Evolutionary conservation across 2,888 invertebrate genomes (phyloP).

Genomic region (Cheilosia urbana): DNA sequence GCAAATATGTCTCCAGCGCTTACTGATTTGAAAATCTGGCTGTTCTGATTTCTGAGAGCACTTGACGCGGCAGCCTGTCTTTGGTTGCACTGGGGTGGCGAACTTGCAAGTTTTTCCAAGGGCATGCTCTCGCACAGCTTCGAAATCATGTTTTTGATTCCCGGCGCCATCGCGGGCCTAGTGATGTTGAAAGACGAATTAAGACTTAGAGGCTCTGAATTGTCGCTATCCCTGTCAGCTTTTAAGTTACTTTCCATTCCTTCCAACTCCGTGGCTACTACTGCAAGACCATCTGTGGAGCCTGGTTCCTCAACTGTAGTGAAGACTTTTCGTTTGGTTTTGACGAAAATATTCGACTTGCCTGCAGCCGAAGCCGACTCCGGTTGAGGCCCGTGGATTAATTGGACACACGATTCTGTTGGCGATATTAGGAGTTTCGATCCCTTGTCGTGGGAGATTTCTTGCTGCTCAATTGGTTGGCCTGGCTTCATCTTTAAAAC

Average conservation of each 20-base stretch:
- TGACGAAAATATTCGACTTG: slow-evolving; percentile 89
- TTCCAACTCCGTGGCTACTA: slow-evolving; percentile 79
- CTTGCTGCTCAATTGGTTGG: slow-evolving; percentile 80
- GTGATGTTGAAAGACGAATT: slow-evolving; percentile 81
- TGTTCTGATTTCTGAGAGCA: not conserved
- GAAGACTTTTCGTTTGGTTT: slow-evolving; percentile 92
- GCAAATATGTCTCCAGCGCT: slow-evolving; percentile 84
- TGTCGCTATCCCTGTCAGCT: not conserved
- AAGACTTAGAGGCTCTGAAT: slow-evolving; percentile 79
- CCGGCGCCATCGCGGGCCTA: slow-evolving; percentile 84
- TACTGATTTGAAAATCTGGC: slow-evolving; percentile 87
- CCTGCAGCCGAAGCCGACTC: slow-evolving; percentile 65
- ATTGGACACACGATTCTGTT: slow-evolving; percentile 76
- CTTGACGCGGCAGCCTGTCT: not conserved
- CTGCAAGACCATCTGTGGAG: slow-evolving; percentile 79
- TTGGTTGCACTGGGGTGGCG: slow-evolving; percentile 82
- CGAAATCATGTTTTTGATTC: slow-evolving; percentile 89
- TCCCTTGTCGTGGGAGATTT: slow-evolving; percentile 60
- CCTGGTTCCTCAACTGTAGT: slow-evolving; percentile 86
- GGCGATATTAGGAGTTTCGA: slow-evolving; percentile 76
- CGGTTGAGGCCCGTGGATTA: slow-evolving; percentile 70
- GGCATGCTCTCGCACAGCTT: slow-evolving; percentile 84
- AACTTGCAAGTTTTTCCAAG: slow-evolving; percentile 82
- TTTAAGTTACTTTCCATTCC: slow-evolving; percentile 12
- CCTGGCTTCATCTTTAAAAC: slow-evolving; percentile 82